phyloP scores from a whole-genome alignment of 2,113 vertebrate genomes.

The Meles meles region DNA sequence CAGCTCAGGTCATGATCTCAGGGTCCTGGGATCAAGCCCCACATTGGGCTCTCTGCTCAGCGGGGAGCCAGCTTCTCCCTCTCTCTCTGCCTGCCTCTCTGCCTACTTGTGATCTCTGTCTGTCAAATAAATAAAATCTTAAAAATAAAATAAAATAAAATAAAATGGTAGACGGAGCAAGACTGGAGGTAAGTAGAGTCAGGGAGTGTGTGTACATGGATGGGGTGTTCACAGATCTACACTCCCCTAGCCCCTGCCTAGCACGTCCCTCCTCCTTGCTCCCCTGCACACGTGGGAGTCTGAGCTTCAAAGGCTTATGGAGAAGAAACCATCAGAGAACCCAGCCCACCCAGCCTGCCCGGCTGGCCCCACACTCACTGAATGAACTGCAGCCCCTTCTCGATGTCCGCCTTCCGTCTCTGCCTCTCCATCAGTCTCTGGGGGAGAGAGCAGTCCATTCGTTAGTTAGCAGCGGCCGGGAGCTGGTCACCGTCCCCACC shows the following conservation, averaged over 20 bases:
- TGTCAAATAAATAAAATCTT: no score
- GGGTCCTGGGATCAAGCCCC: no score
- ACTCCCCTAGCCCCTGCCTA: not conserved
- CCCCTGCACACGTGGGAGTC: not conserved
- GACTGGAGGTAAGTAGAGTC: not conserved
- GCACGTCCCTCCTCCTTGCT: not conserved
- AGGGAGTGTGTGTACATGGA: accelerated
- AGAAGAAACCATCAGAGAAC: not conserved
- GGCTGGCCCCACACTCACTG: conserved; percentile 85
- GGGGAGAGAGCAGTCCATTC: conserved; percentile 25
- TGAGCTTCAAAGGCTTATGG: not conserved
- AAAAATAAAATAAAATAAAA: no score
- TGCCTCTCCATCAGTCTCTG: conserved; percentile 87
- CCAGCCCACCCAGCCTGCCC: not conserved
- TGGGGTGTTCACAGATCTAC: not conserved
- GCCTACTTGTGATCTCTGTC: no score
- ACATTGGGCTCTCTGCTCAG: no score
- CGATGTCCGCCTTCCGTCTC: conserved; percentile 91
- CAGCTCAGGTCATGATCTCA: no score
- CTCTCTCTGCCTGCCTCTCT: no score
- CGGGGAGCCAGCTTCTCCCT: no score
- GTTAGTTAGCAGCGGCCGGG: not conserved
- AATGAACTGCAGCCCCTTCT: conserved; percentile 92
- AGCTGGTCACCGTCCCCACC: accelerated
- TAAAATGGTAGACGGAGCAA: not conserved